phyloP scores from a whole-genome alignment of 1,140 invertebrate genomes.

The Calliphora vicina region DNA sequence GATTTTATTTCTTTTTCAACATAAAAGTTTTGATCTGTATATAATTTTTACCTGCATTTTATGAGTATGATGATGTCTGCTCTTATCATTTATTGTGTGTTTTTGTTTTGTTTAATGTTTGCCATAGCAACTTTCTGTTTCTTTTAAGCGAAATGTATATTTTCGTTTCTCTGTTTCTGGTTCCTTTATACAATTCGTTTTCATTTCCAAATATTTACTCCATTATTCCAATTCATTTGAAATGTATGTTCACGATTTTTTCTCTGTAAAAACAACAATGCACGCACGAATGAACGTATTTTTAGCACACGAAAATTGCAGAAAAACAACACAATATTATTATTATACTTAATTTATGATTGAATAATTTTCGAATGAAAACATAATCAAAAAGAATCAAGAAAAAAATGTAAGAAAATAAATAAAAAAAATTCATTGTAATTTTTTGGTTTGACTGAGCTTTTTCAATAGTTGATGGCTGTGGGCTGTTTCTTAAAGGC shows the following conservation, averaged over 20 bases:
- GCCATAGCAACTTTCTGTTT: neutral
- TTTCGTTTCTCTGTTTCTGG: neutral
- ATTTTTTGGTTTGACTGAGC: no score
- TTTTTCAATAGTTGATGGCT: no score
- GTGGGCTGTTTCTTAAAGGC: no score
- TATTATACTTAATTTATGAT: conserved; percentile 2
- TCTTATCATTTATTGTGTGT: neutral
- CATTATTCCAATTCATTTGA: conserved; percentile 1
- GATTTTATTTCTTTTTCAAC: neutral
- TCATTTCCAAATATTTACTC: neutral
- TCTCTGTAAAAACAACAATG: neutral
- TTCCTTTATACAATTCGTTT: neutral
- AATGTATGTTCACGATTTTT: neutral
- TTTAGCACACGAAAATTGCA: neutral
- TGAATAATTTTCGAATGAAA: neutral
- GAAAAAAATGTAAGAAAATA: neutral
- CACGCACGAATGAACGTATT: neutral
- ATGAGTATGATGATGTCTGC: neutral
- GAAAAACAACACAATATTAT: neutral
- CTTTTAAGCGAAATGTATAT: neutral
- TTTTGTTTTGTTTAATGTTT: neutral
- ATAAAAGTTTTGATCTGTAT: neutral
- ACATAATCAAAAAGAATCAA: neutral
- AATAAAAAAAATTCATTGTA: neutral
- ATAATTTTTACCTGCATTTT: neutral